Evolutionary conservation across 1,140 invertebrate species (phyloP).

Genomic region (Drosophila ercepeae): DNA sequence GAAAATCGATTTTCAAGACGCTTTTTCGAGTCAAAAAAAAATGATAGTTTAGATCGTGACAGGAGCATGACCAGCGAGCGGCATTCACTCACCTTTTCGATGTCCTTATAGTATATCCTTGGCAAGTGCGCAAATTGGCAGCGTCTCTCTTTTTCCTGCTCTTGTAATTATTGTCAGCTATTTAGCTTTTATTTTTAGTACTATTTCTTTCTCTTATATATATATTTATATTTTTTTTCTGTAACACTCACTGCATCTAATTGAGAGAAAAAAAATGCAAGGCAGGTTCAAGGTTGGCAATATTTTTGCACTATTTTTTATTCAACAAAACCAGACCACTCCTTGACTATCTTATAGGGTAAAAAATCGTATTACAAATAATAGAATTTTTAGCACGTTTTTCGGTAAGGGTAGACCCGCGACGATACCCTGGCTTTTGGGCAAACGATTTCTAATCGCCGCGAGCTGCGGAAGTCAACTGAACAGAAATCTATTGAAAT

Average conservation of each 20-base stretch:
- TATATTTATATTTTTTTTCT: background rate
- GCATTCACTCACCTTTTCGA: constrained; percentile 13
- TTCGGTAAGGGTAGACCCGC: background rate
- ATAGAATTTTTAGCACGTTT: background rate
- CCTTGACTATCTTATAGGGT: background rate
- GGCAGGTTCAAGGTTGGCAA: constrained; percentile 34
- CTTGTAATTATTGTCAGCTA: constrained; percentile 17
- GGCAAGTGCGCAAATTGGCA: constrained; percentile 61
- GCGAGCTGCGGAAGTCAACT: constrained; percentile 21
- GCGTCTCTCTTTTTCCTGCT: constrained; percentile 17
- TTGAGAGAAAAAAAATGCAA: constrained; percentile 9
- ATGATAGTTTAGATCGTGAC: constrained; percentile 6
- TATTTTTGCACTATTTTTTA: background rate
- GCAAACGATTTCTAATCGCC: constrained; percentile 4
- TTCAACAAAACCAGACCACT: too few relatives aligned
- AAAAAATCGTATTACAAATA: too few relatives aligned
- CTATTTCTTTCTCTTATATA: background rate
- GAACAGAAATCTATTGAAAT: constrained; percentile 6
- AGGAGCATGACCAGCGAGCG: constrained; percentile 12
- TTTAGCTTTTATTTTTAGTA: constrained; percentile 12
- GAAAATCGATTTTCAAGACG: too few relatives aligned
- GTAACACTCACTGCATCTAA: constrained; percentile 27
- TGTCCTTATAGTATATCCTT: constrained; percentile 37
- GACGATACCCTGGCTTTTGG: background rate
- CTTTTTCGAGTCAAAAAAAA: too few relatives aligned